Conservation (phyloP, 2,888 invertebrate genomes). For the Pterostichus niger region DNA sequence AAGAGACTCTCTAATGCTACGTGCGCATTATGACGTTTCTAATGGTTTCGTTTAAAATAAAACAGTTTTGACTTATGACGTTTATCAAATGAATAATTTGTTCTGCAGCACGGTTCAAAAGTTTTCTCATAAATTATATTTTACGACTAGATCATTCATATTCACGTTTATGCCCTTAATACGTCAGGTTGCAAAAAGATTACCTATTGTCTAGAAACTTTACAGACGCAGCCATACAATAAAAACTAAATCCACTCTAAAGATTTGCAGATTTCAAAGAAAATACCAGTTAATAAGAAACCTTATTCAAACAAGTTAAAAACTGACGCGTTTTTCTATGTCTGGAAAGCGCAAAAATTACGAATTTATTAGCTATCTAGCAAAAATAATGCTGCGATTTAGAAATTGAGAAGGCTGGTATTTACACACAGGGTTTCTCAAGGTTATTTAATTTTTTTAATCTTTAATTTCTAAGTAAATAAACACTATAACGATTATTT, state of each 20-base stretch:
- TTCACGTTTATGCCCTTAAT: conserved; percentile 6
- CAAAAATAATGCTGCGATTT: background rate
- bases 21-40: conserved; percentile 26
- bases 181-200: background rate
- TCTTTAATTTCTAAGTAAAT: too few species aligned
- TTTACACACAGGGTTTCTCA: too few species aligned
- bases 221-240: background rate
- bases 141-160: background rate
- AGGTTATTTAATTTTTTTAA: too few species aligned
- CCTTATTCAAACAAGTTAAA: background rate
- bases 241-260: conserved; percentile 5
- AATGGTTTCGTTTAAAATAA: conserved; percentile 11
- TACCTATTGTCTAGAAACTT: conserved; percentile 36
- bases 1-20: conserved; percentile 2
- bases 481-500: too few species aligned
- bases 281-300: conserved; percentile 3
- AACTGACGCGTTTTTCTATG: background rate
- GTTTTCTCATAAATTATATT: conserved; percentile 24
- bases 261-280: conserved; percentile 28
- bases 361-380: background rate
- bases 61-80: conserved; percentile 3
- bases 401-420: background rate
- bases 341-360: background rate
- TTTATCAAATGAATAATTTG: conserved; percentile 25
- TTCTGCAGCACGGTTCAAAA: background rate